A percentile compares a stretch with the other conserved stretches of the same genome.
phyloP scores from a whole-genome alignment of 2,888 invertebrate species.

The Polydrusus pterygomalis region DNA sequence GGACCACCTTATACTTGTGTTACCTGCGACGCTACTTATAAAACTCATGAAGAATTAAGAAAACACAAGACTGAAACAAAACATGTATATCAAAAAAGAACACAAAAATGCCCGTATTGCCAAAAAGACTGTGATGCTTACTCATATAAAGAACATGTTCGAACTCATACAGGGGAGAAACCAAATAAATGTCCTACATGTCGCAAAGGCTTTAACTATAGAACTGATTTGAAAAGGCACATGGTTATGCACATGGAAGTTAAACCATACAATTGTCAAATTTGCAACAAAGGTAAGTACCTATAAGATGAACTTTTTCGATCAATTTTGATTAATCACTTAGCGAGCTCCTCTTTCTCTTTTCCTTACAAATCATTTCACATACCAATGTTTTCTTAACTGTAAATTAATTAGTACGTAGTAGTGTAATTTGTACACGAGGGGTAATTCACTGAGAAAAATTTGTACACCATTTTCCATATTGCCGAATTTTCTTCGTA shows the following conservation, averaged over 20 bases:
- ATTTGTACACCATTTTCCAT: too few species aligned
- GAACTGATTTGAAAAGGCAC: constrained; percentile 56
- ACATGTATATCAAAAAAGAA: constrained; percentile 53
- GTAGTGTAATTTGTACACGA: too few species aligned
- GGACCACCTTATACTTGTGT: constrained; percentile 52
- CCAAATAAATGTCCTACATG: constrained; percentile 56
- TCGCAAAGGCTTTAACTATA: constrained; percentile 56
- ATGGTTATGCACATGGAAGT: constrained; percentile 54
- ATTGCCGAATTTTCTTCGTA: too few species aligned
- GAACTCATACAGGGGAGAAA: constrained; percentile 58
- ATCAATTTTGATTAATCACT: too few species aligned
- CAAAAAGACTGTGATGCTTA: constrained; percentile 49
- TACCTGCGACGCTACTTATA: constrained; percentile 51
- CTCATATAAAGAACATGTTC: constrained; percentile 54
- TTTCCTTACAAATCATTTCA: too few species aligned
- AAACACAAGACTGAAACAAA: constrained; percentile 54
- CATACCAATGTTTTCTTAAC: too few species aligned
- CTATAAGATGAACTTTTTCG: too few species aligned
- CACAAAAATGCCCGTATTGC: constrained; percentile 53
- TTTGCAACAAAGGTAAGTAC: constrained; percentile 51
- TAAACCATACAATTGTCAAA: constrained; percentile 54
- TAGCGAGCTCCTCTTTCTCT: too few species aligned
- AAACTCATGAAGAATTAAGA: constrained; percentile 48
- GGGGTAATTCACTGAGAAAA: too few species aligned
- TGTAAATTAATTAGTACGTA: too few species aligned